Conservation (phyloP, 2,113 vertebrate genomes). For the Sprattus sprattus region DNA sequence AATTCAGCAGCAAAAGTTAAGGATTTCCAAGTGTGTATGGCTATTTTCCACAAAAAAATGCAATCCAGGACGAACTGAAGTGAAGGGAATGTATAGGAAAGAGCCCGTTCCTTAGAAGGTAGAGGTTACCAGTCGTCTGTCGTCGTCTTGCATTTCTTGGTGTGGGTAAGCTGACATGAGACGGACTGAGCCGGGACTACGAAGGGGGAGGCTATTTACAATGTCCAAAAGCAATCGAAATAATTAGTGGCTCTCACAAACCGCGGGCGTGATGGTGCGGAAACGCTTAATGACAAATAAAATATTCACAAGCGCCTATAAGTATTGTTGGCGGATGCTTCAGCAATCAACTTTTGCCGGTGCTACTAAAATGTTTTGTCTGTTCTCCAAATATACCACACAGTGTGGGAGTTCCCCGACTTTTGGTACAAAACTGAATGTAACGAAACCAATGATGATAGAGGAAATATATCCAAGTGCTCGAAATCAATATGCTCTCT, state of each 20-base stretch:
- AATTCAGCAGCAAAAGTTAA: conserved; percentile 47
- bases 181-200: conserved; percentile 43
- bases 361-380: neutral
- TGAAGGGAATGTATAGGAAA: conserved; percentile 17
- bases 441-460: neutral
- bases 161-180: conserved; percentile 44
- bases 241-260: conserved; percentile 69
- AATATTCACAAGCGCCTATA: conserved; percentile 68
- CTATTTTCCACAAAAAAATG: neutral
- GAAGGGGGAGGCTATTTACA: conserved; percentile 51
- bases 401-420: neutral
- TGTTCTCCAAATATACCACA: neutral
- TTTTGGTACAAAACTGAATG: conserved; percentile 34
- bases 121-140: conserved; percentile 33
- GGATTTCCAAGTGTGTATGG: conserved; percentile 28
- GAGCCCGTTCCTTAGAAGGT: conserved; percentile 26
- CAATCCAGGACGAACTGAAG: conserved; percentile 37
- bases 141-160: conserved; percentile 44
- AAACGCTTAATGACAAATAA: conserved; percentile 73
- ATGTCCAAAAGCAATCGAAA: conserved; percentile 76
- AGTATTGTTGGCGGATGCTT: conserved; percentile 47
- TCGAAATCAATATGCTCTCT: conserved; percentile 58
- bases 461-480: conserved; percentile 7
- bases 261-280: conserved; percentile 77
- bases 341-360: conserved; percentile 39